Evolutionary conservation across 2,797 vertebrate genomes (phyloP).

Genomic region (Erethizon dorsatum): DNA sequence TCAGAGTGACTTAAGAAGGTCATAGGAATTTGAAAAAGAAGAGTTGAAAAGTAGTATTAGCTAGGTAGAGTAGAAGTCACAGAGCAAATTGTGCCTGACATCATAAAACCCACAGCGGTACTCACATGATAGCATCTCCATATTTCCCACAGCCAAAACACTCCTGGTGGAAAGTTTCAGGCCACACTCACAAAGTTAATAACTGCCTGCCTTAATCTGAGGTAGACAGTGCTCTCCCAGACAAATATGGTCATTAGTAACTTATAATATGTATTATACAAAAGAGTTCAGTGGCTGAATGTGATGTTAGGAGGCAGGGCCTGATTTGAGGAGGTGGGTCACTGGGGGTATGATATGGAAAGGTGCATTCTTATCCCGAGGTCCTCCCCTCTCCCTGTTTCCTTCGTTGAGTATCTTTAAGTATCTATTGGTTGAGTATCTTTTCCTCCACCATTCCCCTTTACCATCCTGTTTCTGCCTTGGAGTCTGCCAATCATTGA

Average conservation of each 20-base stretch:
- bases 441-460: neutral
- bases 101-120: neutral
- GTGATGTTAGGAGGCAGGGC: neutral
- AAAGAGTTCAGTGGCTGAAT: neutral
- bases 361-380: neutral
- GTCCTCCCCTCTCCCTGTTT: neutral
- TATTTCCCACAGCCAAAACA: neutral
- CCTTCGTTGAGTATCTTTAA: no score
- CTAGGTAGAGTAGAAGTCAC: neutral
- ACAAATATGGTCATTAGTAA: neutral
- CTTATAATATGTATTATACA: neutral
- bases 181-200: neutral
- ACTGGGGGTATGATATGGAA: neutral
- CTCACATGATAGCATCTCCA: neutral
- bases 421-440: neutral
- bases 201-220: constrained; percentile 20
- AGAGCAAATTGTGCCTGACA: neutral
- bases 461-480: neutral
- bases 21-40: neutral
- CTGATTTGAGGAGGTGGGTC: neutral
- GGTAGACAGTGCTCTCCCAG: neutral
- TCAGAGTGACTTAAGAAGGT: neutral
- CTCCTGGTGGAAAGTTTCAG: neutral
- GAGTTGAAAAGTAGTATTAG: neutral
- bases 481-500: neutral